phyloP scores from a whole-genome alignment of 2,888 invertebrate genomes.

The Anarsia innoxiella region DNA sequence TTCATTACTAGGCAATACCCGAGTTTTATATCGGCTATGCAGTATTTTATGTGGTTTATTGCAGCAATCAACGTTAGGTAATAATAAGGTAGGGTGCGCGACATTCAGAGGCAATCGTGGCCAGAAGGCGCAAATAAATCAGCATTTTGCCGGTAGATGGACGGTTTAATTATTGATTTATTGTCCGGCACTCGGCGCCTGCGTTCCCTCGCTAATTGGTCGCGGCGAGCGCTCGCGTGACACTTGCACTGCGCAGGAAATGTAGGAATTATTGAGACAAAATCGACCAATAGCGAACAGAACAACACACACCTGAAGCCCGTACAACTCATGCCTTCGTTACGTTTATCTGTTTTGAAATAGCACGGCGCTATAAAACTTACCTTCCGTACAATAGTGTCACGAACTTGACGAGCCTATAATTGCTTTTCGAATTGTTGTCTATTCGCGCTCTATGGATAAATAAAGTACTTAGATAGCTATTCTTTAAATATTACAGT shows the following conservation, averaged over 20 bases:
- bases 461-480: too few relatives aligned
- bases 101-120: slow-evolving; percentile 50
- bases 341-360: slow-evolving; percentile 38
- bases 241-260: slow-evolving; percentile 34
- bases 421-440: too few relatives aligned
- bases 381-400: neutral
- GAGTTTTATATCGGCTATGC: too few relatives aligned
- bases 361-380: slow-evolving; percentile 8
- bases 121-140: slow-evolving; percentile 64
- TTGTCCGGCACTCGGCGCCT: slow-evolving; percentile 36
- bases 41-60: slow-evolving; percentile 24
- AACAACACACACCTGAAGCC: slow-evolving; percentile 32
- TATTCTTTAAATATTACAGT: too few relatives aligned
- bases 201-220: slow-evolving; percentile 64
- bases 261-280: slow-evolving; percentile 60
- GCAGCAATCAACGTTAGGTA: slow-evolving; percentile 38
- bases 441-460: too few relatives aligned
- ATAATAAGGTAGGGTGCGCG: slow-evolving; percentile 37
- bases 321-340: slow-evolving; percentile 42
- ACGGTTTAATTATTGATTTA: slow-evolving; percentile 74
- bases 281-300: slow-evolving; percentile 58
- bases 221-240: slow-evolving; percentile 62
- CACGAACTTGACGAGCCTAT: too few relatives aligned
- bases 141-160: slow-evolving; percentile 68
- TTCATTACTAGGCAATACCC: too few relatives aligned